Evolutionary conservation across 2,797 vertebrate genomes (phyloP).

Genomic region (Naso thynnoides): DNA sequence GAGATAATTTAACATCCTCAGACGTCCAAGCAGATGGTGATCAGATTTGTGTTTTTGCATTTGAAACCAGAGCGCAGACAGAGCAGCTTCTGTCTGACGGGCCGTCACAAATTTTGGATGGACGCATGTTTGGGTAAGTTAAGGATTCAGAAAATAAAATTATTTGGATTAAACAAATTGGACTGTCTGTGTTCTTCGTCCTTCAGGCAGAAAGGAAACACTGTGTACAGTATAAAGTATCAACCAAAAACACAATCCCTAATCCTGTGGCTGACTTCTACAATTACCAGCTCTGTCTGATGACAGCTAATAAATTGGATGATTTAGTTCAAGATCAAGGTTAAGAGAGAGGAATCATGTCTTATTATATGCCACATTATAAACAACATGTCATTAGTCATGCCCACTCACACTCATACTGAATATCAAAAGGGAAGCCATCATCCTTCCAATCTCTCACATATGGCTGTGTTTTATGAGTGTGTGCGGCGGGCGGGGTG

Average conservation of each 20-base stretch:
- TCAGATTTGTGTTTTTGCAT: slow-evolving; percentile 47
- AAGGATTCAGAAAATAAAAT: slow-evolving; percentile 31
- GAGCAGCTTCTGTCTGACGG: slow-evolving; percentile 52
- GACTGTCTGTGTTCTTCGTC: slow-evolving; percentile 26
- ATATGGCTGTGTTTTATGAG: slow-evolving; percentile 74
- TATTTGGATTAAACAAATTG: slow-evolving; percentile 26
- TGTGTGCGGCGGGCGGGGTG: slow-evolving; percentile 63
- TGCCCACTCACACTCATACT: slow-evolving; percentile 33
- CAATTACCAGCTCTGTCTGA: slow-evolving; percentile 26
- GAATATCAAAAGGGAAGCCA: slow-evolving; percentile 63
- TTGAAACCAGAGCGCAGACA: slow-evolving; percentile 42
- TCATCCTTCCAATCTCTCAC: slow-evolving; percentile 62
- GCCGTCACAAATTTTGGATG: slow-evolving; percentile 30
- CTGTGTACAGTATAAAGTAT: not conserved
- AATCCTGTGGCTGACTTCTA: slow-evolving; percentile 35
- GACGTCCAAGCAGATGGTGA: slow-evolving; percentile 39
- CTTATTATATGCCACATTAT: slow-evolving; percentile 59
- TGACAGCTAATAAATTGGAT: slow-evolving; percentile 61
- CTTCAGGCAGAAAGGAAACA: slow-evolving; percentile 13
- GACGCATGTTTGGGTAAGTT: slow-evolving; percentile 10
- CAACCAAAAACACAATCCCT: slow-evolving; percentile 19
- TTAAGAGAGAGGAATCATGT: slow-evolving; percentile 62
- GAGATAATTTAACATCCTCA: slow-evolving; percentile 34
- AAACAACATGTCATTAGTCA: slow-evolving; percentile 64
- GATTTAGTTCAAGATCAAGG: slow-evolving; percentile 62